Evolutionary conservation across 2,113 vertebrate species (phyloP).

Genomic region (Lampris incognitus): DNA sequence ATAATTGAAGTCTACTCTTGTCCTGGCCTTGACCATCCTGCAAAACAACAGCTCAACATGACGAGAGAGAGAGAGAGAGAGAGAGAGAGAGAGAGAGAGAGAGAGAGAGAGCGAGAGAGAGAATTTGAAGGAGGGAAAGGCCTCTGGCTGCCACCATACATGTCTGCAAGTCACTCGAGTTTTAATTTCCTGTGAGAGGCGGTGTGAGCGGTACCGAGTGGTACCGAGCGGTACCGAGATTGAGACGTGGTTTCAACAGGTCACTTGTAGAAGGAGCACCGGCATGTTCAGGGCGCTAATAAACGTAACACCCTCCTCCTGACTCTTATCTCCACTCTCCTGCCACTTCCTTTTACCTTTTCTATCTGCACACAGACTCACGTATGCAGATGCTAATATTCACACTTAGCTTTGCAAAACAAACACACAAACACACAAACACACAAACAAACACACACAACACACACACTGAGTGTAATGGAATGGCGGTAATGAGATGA

Average conservation of each 20-base stretch:
- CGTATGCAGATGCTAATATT: neutral
- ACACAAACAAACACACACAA: constrained; percentile 22
- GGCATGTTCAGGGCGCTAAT: constrained; percentile 59
- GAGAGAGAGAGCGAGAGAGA: constrained; percentile 12
- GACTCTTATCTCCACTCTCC: constrained; percentile 4
- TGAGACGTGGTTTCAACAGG: constrained; percentile 64
- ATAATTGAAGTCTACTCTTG: no score
- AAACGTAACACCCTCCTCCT: constrained; percentile 56
- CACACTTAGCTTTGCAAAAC: neutral
- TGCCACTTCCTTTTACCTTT: constrained; percentile 31
- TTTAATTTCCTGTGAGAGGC: constrained; percentile 73
- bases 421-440: constrained; percentile 9
- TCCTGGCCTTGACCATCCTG: no score
- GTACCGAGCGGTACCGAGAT: constrained; percentile 62
- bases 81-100: constrained; percentile 9
- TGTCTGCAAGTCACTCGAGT: constrained; percentile 56
- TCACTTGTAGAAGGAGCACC: constrained; percentile 58
- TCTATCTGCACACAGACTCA: constrained; percentile 20
- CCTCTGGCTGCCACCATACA: constrained; percentile 42
- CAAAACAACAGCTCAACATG: neutral
- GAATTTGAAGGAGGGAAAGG: constrained; percentile 28
- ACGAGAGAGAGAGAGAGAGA: constrained; percentile 17
- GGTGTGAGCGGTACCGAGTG: constrained; percentile 63
- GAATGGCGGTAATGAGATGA: constrained; percentile 70
- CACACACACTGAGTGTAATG: constrained; percentile 48